These are phyloP conservation scores for Leptarthrus brevirostris DNA, from an alignment of 2,888 invertebrate genomes.

Conservation along the genomic window DNA sequence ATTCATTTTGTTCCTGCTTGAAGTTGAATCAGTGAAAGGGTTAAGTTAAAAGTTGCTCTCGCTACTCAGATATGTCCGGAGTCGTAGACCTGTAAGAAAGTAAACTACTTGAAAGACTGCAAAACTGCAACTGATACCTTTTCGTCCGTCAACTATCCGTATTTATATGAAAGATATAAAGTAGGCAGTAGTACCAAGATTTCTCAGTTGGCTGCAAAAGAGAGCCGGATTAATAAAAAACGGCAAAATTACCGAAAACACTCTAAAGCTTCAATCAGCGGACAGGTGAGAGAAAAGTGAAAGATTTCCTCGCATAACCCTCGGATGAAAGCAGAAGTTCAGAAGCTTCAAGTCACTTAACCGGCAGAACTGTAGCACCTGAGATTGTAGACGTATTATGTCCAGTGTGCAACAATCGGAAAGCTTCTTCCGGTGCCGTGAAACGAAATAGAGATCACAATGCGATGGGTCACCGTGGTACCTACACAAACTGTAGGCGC, in stretches of 20 bases:
- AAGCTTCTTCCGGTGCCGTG: slow-evolving; percentile 20
- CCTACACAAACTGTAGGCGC: not conserved
- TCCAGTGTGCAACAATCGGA: not conserved
- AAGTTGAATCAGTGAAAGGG: slow-evolving; percentile 42
- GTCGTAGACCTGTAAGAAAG: not conserved
- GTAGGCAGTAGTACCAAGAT: not conserved
- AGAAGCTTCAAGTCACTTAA: slow-evolving; percentile 4
- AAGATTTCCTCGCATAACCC: slow-evolving; percentile 15
- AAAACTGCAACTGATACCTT: slow-evolving; percentile 43
- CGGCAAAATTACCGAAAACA: slow-evolving; percentile 19
- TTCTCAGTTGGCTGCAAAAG: slow-evolving; percentile 9
- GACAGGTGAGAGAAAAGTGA: slow-evolving; percentile 29
- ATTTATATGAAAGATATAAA: slow-evolving; percentile 51
- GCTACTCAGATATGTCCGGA: slow-evolving; percentile 22
- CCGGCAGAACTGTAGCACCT: slow-evolving; percentile 22
- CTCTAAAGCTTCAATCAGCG: not conserved
- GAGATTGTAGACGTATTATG: not conserved
- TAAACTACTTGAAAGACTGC: slow-evolving; percentile 24
- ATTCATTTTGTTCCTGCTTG: slow-evolving; percentile 53
- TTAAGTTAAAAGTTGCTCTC: slow-evolving; percentile 18
- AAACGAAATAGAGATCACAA: slow-evolving; percentile 14
- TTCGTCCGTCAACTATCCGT: slow-evolving; percentile 45
- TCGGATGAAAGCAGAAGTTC: slow-evolving; percentile 37
- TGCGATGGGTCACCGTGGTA: not conserved
- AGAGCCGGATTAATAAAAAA: slow-evolving; percentile 35